Evolutionary conservation across 2,888 invertebrate genomes (phyloP).

Genomic region (Conchocele bisecta): DNA sequence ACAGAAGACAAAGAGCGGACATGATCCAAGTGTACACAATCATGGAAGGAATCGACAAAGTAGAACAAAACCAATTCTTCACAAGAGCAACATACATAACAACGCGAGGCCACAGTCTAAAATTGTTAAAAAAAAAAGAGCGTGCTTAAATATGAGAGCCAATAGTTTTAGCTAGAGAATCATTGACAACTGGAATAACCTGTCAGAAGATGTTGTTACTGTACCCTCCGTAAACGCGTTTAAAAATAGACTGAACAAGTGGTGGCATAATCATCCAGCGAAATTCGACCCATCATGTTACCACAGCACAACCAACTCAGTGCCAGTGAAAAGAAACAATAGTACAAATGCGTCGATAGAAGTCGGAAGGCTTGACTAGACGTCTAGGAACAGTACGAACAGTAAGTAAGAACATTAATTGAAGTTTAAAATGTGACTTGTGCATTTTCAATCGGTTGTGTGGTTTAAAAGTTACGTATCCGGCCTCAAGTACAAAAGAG

Average conservation of each 20-base stretch:
- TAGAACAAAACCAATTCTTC: background rate
- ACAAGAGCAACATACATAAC: background rate
- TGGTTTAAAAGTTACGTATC: no score
- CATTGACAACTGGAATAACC: background rate
- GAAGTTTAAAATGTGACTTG: no score
- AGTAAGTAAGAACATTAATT: no score
- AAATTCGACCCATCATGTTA: background rate
- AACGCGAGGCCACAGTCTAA: background rate
- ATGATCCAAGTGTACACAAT: conserved; percentile 22
- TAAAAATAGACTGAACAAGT: background rate
- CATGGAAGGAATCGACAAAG: background rate
- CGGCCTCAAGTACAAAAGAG: no score
- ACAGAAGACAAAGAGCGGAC: conserved; percentile 5
- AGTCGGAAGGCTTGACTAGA: no score
- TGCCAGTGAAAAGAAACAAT: no score
- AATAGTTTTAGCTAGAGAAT: background rate
- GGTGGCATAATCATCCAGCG: background rate
- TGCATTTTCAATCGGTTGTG: no score
- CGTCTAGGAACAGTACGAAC: no score
- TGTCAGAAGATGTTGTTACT: background rate
- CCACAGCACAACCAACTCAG: no score
- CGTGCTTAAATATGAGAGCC: background rate
- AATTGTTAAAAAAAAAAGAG: conserved; percentile 1
- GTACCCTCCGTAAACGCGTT: background rate
- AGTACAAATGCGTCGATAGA: no score